Base-by-base conservation (phyloP, 2,888 invertebrate species). In the Liposcelis brunnea region DNA sequence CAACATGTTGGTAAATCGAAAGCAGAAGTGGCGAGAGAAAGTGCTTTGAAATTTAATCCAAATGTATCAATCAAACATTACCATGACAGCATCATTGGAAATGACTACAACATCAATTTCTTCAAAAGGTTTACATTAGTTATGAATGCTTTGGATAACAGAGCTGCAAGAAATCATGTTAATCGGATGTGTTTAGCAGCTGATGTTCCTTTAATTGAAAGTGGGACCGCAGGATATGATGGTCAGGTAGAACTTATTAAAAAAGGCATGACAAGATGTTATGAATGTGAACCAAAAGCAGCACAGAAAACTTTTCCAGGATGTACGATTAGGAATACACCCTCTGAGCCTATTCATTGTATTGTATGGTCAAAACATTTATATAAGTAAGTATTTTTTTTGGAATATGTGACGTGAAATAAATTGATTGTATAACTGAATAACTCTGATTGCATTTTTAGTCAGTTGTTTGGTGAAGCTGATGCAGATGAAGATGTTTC, bases 281-380 rank as follows among this genome's bases (percentile, higher is more conserved):
- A 95, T 56, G 98, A 99, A 62, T 99, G 98, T 61, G 78, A 80
- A 45, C 89, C 90, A 0, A 91, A 91, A 63, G 78, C 86, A 6
- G 72, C 81, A 14, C 89, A 90, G 58, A 94, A 91, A 61, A 80
- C 86, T 5, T 99, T 79, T 65, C 97, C 98, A 0, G 94, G 95
- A 0, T 99, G 98, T 61, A 99, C 98, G 2, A 99, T 99, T 53
- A 73, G 98, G 35, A 99, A 99, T 61, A 99, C 98, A 1, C 98
- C 98, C 0, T 95, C 94, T 0, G 97, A 98, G 62, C 91, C 91
- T 0, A 94, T 98, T 54, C 98, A 99, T 65, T 99, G 98, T 62
- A 93, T 98, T 53, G 95, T 98, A 15, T 99, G 98, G 98, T 87
- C 94, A 0, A 99, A 99, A 63, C 94, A 95, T 70, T 73, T 98